A percentile compares a stretch with the other conserved stretches of the same genome.
Conservation (phyloP, 2,113 vertebrate species). For the Pitta sordida region DNA sequence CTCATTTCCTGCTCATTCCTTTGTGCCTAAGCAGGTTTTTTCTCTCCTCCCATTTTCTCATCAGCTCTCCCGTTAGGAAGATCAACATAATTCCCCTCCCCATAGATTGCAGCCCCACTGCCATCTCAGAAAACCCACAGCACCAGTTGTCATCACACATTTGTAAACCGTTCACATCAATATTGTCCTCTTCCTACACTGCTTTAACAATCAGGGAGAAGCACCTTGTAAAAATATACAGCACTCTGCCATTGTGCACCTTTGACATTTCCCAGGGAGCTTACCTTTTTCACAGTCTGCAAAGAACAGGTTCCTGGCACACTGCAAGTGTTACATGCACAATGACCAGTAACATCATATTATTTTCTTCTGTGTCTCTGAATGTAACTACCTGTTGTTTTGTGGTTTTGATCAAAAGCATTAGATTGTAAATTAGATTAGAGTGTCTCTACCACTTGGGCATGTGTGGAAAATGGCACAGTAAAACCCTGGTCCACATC, state of each 20-base stretch:
- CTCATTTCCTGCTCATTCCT: background rate
- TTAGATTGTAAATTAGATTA: background rate
- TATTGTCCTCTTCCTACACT: background rate
- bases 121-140: background rate
- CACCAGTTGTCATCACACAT: background rate
- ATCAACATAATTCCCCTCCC: rapidly evolving
- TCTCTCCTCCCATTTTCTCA: background rate
- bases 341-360: background rate
- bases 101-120: background rate
- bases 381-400: background rate
- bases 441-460: background rate
- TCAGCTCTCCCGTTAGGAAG: background rate
- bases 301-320: background rate
- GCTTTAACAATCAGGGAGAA: background rate
- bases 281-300: background rate
- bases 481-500: background rate
- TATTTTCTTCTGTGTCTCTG: background rate
- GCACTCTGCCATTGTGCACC: background rate
- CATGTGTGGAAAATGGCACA: background rate
- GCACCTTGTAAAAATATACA: background rate
- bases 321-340: background rate
- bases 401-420: background rate
- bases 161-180: background rate
- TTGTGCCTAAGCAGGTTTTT: background rate
- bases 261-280: background rate